These are phyloP conservation scores for Melikaiella ostensackeni DNA, from an alignment of 2,888 invertebrate genomes.

Conservation along the genomic window DNA sequence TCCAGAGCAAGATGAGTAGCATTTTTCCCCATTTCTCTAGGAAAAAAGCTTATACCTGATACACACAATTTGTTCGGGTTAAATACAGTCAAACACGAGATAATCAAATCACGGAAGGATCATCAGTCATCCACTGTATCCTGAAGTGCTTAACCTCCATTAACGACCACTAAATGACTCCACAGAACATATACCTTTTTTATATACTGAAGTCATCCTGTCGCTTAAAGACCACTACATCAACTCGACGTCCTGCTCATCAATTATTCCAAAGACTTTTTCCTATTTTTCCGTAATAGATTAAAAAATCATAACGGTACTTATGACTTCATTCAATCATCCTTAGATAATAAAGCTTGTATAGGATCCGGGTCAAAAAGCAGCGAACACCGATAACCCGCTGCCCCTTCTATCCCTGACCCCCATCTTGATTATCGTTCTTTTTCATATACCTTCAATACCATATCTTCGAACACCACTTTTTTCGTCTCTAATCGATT, in stretches of 20 bases:
- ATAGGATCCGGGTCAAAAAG: constrained; percentile 7
- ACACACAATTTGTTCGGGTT: neutral
- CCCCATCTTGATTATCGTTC: neutral
- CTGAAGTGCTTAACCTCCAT: neutral
- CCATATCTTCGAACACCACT: neutral
- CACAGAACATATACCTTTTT: neutral
- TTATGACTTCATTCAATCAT: neutral
- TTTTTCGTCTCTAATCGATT: neutral
- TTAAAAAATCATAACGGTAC: neutral
- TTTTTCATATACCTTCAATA: neutral
- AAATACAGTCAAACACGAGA: neutral
- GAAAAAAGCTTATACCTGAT: too few relatives aligned
- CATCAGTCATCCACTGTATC: neutral
- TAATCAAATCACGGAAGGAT: neutral
- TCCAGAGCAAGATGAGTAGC: too few relatives aligned
- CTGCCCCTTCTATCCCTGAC: neutral
- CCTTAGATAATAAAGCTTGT: neutral
- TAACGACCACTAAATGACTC: neutral
- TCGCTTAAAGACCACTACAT: neutral
- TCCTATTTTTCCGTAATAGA: too few relatives aligned
- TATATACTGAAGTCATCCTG: neutral
- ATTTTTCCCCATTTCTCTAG: too few relatives aligned
- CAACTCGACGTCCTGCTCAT: neutral
- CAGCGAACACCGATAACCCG: neutral
- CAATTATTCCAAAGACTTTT: too few relatives aligned